These are phyloP conservation scores for Schizothorax lantsangensis DNA, from an alignment of 2,797 vertebrate genomes.

Conservation along the genomic window DNA sequence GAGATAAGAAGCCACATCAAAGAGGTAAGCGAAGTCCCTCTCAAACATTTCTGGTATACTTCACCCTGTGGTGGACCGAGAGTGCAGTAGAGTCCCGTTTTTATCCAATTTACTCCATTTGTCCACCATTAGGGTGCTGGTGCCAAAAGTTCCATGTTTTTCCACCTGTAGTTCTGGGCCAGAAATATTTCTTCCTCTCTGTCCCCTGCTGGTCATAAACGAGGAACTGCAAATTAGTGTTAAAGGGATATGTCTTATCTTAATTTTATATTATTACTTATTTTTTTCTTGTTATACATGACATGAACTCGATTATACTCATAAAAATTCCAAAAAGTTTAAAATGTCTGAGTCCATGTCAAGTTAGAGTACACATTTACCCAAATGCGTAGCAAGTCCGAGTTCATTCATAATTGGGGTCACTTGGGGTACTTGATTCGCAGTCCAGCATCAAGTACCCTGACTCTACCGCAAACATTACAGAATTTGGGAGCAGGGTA, in stretches of 20 bases:
- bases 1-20: conserved; percentile 51
- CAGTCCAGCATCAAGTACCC: background rate
- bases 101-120: background rate
- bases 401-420: background rate
- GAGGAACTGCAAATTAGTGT: background rate
- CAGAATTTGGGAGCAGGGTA: background rate
- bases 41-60: conserved; percentile 60
- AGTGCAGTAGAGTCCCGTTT: background rate
- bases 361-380: background rate
- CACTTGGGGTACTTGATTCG: background rate
- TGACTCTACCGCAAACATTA: background rate
- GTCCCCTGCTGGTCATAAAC: background rate
- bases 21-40: conserved; percentile 55
- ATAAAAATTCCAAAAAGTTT: background rate
- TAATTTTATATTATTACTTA: no score
- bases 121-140: background rate
- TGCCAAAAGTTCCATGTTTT: background rate
- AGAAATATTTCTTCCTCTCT: background rate
- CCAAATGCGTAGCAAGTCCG: background rate
- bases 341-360: background rate
- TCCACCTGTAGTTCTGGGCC: background rate
- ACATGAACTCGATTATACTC: background rate
- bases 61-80: background rate
- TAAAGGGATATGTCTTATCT: background rate
- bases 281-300: background rate